Evolutionary conservation across 2,888 invertebrate genomes (phyloP).

Genomic region (Unio delphinus): DNA sequence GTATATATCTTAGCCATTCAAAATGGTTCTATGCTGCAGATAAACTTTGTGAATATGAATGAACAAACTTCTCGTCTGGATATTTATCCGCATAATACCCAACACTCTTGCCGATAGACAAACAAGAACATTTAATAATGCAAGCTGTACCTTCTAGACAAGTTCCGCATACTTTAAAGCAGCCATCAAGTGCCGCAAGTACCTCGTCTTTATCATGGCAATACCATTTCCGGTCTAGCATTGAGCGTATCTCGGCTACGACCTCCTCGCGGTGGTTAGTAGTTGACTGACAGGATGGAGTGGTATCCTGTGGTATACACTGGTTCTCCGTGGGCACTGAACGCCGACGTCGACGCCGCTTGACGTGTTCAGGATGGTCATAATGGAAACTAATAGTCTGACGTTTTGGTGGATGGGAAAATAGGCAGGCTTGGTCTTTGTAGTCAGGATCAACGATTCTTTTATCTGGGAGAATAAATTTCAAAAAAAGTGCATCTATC

Average conservation of each 20-base stretch:
- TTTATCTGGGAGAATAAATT: conserved; percentile 22
- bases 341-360: conserved; percentile 22
- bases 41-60: too few species aligned
- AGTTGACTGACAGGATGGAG: conserved; percentile 38
- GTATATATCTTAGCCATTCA: too few species aligned
- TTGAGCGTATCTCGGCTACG: conserved; percentile 29
- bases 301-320: conserved; percentile 39
- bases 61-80: too few species aligned
- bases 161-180: conserved; percentile 50
- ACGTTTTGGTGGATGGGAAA: conserved; percentile 39
- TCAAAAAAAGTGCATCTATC: not conserved
- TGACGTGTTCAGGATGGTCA: conserved; percentile 27
- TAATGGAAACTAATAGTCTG: conserved; percentile 39
- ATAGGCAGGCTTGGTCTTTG: conserved; percentile 34
- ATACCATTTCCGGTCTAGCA: conserved; percentile 32
- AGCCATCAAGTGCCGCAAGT: conserved; percentile 36
- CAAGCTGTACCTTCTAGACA: conserved; percentile 43
- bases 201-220: conserved; percentile 30
- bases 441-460: conserved; percentile 52
- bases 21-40: too few species aligned
- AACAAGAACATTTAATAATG: not conserved
- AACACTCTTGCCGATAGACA: not conserved
- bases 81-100: not conserved
- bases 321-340: conserved; percentile 15
- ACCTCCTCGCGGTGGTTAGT: conserved; percentile 23